phyloP scores from a whole-genome alignment of 2,113 vertebrate genomes.

The Hemicordylus capensis region DNA sequence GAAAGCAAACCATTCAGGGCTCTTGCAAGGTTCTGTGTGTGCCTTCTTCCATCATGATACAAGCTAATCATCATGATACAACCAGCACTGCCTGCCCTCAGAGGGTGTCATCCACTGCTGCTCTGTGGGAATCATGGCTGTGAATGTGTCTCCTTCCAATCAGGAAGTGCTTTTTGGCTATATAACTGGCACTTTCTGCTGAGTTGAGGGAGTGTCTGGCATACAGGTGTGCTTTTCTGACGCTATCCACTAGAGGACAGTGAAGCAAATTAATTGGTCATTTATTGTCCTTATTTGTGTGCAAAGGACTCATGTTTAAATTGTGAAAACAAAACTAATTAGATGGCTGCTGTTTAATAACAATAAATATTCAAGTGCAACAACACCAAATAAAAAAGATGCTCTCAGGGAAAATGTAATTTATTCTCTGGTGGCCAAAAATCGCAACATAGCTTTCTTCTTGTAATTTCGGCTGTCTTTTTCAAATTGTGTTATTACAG shows the following conservation, averaged over 20 bases:
- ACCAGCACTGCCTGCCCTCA: not conserved
- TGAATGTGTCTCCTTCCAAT: not conserved
- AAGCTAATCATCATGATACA: not conserved
- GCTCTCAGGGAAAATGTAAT: constrained; percentile 14
- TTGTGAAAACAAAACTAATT: constrained; percentile 47
- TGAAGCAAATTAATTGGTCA: not conserved
- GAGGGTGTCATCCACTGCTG: not conserved
- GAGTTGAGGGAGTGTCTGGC: not conserved
- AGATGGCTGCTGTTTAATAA: constrained; percentile 30
- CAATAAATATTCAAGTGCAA: not conserved
- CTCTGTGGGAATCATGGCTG: not conserved
- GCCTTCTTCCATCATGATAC: not conserved
- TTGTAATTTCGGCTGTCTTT: constrained; percentile 15
- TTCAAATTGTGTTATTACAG: constrained; percentile 6
- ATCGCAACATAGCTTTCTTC: not conserved
- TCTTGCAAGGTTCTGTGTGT: not conserved
- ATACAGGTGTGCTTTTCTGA: not conserved
- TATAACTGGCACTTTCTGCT: not conserved
- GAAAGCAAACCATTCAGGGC: not conserved
- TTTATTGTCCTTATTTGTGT: not conserved
- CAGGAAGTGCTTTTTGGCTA: not conserved
- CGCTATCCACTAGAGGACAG: constrained; percentile 12
- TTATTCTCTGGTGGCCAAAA: constrained; percentile 15
- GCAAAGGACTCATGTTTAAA: constrained; percentile 20
- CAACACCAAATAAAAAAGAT: not conserved